Conservation (phyloP, 2,113 vertebrate genomes). For the Cygnus buccinator region DNA sequence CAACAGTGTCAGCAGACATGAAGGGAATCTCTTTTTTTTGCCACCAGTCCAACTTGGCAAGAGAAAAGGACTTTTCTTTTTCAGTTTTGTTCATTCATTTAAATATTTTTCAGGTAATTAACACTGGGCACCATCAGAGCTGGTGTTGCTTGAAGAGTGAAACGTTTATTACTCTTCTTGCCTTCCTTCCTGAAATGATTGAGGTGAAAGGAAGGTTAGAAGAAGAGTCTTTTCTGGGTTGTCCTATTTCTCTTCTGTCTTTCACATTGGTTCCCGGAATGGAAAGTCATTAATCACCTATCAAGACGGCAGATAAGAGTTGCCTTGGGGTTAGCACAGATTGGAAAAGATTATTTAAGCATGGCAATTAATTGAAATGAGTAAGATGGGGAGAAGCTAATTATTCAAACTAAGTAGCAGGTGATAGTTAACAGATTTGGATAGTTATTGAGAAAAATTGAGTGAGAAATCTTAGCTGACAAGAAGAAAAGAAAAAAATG, state of each 20-base stretch:
- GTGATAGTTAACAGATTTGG: constrained; percentile 26
- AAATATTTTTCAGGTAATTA: constrained; percentile 30
- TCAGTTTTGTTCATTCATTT: not conserved
- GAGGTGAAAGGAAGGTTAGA: constrained; percentile 28
- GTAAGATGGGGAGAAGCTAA: not conserved
- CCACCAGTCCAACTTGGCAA: not conserved
- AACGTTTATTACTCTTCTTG: constrained; percentile 8
- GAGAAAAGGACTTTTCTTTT: not conserved
- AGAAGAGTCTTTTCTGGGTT: constrained; percentile 9
- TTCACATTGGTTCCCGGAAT: constrained; percentile 20
- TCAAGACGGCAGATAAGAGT: constrained; percentile 1
- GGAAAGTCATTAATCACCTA: constrained; percentile 61
- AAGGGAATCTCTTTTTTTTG: not conserved
- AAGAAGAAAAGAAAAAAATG: not conserved
- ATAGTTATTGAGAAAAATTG: constrained; percentile 28
- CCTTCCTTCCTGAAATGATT: constrained; percentile 18
- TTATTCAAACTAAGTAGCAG: constrained; percentile 35
- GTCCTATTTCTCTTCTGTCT: constrained; percentile 37
- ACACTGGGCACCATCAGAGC: not conserved
- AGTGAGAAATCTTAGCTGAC: not conserved
- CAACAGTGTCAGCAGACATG: not conserved
- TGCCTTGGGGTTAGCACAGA: not conserved
- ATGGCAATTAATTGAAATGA: constrained; percentile 33
- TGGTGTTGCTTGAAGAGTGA: not conserved
- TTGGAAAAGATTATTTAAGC: constrained; percentile 11